phyloP scores from a whole-genome alignment of 2,888 invertebrate genomes.

The Opisthograptis luteolata region DNA sequence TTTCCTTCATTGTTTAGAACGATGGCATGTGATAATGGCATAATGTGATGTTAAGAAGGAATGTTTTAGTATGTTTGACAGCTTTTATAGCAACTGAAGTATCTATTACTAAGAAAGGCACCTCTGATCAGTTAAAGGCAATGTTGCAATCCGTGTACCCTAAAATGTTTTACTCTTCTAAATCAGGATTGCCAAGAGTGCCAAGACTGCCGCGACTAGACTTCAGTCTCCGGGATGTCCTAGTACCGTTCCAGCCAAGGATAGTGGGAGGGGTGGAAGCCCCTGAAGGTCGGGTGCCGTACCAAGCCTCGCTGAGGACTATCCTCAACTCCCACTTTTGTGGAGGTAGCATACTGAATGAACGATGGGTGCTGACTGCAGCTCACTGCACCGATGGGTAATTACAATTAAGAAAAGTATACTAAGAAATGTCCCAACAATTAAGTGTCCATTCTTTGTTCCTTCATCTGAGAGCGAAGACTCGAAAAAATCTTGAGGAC shows the following conservation, averaged over 20 bases:
- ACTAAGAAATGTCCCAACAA: too few relatives aligned
- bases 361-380: slow-evolving; percentile 76
- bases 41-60: too few relatives aligned
- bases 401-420: slow-evolving; percentile 13
- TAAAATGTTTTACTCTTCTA: not conserved
- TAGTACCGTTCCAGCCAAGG: slow-evolving; percentile 32
- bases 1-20: too few relatives aligned
- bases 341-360: slow-evolving; percentile 71
- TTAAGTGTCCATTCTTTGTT: too few relatives aligned
- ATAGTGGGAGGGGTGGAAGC: slow-evolving; percentile 77
- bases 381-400: slow-evolving; percentile 77
- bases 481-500: too few relatives aligned
- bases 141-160: too few relatives aligned
- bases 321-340: slow-evolving; percentile 67
- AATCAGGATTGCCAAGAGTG: slow-evolving; percentile 2
- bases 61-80: too few relatives aligned
- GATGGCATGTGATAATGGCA: too few relatives aligned
- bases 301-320: slow-evolving; percentile 73
- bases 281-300: slow-evolving; percentile 70
- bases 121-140: too few relatives aligned
- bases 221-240: slow-evolving; percentile 17
- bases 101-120: too few relatives aligned
- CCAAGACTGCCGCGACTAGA: slow-evolving; percentile 22
- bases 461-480: too few relatives aligned
- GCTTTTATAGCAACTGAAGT: too few relatives aligned